phyloP scores from a whole-genome alignment of 2,888 invertebrate genomes.

The Chorisops tibialis region DNA sequence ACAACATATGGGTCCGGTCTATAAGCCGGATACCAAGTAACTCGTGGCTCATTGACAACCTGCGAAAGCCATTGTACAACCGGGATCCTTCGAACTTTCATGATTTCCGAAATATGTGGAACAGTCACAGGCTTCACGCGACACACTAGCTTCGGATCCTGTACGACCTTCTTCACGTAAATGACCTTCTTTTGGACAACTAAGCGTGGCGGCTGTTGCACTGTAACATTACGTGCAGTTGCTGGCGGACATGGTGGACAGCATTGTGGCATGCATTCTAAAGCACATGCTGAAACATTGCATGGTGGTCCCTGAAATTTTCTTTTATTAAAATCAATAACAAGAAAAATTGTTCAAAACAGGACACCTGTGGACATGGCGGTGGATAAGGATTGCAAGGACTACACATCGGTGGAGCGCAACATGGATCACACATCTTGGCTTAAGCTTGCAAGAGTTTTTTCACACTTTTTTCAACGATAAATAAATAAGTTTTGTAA shows the following conservation, averaged over 20 bases:
- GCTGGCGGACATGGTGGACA: constrained; percentile 45
- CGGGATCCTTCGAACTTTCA: neutral
- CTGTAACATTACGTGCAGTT: constrained; percentile 45
- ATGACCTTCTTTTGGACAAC: constrained; percentile 48
- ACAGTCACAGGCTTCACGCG: constrained; percentile 29
- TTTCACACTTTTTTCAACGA: too few relatives aligned
- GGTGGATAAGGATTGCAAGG: constrained; percentile 1
- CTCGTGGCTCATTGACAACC: constrained; percentile 40
- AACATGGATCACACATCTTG: too few relatives aligned
- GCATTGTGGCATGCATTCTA: constrained; percentile 47
- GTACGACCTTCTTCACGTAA: constrained; percentile 45
- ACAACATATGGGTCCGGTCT: constrained; percentile 47
- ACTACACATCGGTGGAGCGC: neutral
- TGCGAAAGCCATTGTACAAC: neutral
- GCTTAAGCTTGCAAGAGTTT: too few relatives aligned
- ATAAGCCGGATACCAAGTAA: constrained; percentile 45
- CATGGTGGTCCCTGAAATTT: constrained; percentile 43
- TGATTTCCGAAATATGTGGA: constrained; percentile 4
- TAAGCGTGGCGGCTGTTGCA: constrained; percentile 47
- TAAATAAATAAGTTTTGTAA: too few relatives aligned
- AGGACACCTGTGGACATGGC: constrained; percentile 2
- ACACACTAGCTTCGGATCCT: constrained; percentile 46
- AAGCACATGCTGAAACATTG: constrained; percentile 44
- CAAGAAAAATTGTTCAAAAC: neutral
- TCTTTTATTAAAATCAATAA: neutral